Conservation (phyloP, 2,797 vertebrate genomes). For the Acrossocheilus fasciatus region DNA sequence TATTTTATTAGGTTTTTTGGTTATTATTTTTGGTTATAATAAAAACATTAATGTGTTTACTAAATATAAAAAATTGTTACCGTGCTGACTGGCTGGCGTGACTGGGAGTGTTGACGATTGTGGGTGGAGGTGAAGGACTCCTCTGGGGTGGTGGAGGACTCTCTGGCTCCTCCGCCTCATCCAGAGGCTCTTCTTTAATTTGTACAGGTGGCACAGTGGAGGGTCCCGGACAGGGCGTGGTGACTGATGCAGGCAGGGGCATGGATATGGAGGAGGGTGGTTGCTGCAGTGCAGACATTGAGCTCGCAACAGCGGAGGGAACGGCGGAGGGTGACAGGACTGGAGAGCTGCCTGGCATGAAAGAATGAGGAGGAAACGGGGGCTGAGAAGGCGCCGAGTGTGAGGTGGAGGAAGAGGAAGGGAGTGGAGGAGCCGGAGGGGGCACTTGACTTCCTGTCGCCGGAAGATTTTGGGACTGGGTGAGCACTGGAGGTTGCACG, state of each 20-base stretch:
- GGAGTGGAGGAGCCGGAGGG: constrained; percentile 83
- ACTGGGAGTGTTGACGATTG: constrained; percentile 93
- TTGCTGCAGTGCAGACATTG: constrained; percentile 75
- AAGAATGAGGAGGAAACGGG: constrained; percentile 86
- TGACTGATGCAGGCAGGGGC: constrained; percentile 84
- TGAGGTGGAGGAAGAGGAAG: constrained; percentile 78
- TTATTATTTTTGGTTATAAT: too few relatives aligned
- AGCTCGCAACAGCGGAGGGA: constrained; percentile 72
- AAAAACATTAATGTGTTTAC: neutral
- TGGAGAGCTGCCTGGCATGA: constrained; percentile 78
- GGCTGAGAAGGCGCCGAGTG: constrained; percentile 83
- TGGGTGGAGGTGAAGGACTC: constrained; percentile 97
- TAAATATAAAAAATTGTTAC: constrained; percentile 70
- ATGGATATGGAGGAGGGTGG: constrained; percentile 83
- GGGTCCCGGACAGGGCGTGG: constrained; percentile 76
- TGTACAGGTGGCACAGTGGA: constrained; percentile 85
- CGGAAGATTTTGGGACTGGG: constrained; percentile 91
- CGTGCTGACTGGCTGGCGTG: constrained; percentile 97
- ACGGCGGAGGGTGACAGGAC: constrained; percentile 81
- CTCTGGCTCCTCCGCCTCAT: constrained; percentile 93
- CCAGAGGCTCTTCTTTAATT: constrained; percentile 96
- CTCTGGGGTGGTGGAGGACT: constrained; percentile 94
- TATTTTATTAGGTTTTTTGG: too few relatives aligned
- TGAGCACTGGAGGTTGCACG: constrained; percentile 93
- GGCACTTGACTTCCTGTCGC: constrained; percentile 81